Base-by-base conservation (phyloP, 2,797 vertebrate species). In the Betta splendens region DNA sequence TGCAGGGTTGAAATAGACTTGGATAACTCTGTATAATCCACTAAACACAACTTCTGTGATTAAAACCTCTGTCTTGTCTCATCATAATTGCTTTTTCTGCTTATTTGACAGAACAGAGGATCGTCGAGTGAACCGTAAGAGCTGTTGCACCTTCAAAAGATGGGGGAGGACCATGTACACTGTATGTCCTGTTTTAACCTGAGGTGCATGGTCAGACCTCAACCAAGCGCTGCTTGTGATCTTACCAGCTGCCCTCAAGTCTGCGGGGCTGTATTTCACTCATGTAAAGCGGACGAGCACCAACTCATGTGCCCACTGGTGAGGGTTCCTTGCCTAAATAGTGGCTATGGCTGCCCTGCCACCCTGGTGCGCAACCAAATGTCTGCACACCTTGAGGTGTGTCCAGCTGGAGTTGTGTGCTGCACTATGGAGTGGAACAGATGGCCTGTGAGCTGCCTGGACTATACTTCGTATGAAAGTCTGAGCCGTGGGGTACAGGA, bases 351-450 rank as follows among this genome's bases (percentile, higher is more conserved):
- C 67, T 99, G 98, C 85, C 96, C 97, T 0, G 90, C 92, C 77
- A 84, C 84, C 47, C 74, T 98, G 82, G 83, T 93, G 20, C 93
- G 96, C 66, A 94, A 93, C 79, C 96, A 97, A 80, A 94, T 98
- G 73, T 93, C 93, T 36, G 93, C 96, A 38, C 98, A 99, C 79
- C 92, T 99, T n/a, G 94, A 96, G 80, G 84, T 93, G 58, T 99
- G 98, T 80, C 97, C 98, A n/a, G 98, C 98, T 35, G 96, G 96
- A 32, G 95, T 98, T 39, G 95, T 99, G 13, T 97, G 95, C 86
- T 99, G 98, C 88, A 98, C 96, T n/a, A 99, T 99, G 97, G 96
- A 98, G 79, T 98, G 98, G 98, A 99, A 99, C 73, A 91, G 96
- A 68, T 98, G 97, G 96, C 96, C 96, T 0, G 92, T 99, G 69